phyloP scores from a whole-genome alignment of 2,888 invertebrate genomes.

The Leucoma salicis region DNA sequence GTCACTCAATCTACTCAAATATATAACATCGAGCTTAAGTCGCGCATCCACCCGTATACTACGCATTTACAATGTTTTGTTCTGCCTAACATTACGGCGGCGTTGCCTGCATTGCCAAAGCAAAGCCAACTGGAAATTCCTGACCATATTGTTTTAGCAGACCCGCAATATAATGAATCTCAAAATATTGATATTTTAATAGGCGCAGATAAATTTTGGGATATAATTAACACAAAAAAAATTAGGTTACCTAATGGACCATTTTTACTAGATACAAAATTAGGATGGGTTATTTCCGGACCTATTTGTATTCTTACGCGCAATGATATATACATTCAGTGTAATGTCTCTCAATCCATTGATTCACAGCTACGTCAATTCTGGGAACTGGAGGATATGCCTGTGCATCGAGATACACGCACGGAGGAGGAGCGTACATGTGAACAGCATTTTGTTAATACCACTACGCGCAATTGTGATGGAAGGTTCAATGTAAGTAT shows the following conservation, averaged over 20 bases:
- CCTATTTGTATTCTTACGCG: background rate
- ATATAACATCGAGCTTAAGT: background rate
- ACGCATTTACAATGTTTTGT: background rate
- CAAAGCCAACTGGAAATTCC: background rate
- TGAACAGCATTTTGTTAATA: background rate
- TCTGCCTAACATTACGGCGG: background rate
- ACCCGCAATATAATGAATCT: constrained; percentile 3
- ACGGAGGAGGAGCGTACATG: background rate
- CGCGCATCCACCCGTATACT: too few species aligned
- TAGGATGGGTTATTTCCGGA: background rate
- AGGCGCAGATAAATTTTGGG: constrained; percentile 15
- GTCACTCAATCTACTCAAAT: constrained; percentile 4
- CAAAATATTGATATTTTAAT: constrained; percentile 13
- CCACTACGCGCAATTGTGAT: background rate
- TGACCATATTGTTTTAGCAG: background rate
- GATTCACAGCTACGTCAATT: background rate
- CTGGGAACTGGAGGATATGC: background rate
- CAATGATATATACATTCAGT: background rate
- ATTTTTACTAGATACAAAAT: constrained; percentile 9
- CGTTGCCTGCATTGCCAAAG: background rate
- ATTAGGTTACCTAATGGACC: constrained; percentile 11
- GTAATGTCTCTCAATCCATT: background rate
- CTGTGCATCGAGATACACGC: background rate
- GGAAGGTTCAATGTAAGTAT: constrained; percentile 14
- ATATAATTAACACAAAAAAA: constrained; percentile 7